Evolutionary conservation across 2,888 invertebrate species (phyloP).

Genomic region (Orthonevra nobilis): DNA sequence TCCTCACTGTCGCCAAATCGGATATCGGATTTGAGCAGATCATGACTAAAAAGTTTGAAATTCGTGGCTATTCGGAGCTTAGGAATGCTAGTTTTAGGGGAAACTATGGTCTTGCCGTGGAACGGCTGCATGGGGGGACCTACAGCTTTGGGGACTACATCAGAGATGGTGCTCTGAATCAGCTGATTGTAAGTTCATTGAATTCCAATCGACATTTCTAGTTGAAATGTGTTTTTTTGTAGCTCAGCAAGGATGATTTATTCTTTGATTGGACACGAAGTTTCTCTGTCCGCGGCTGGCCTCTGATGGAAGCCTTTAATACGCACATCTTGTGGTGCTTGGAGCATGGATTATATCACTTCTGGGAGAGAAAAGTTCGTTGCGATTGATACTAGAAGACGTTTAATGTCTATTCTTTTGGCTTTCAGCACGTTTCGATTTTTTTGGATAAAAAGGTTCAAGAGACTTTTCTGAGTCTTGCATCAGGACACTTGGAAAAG

Average conservation of each 20-base stretch:
- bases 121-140: conserved; percentile 75
- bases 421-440: too few species aligned
- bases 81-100: conserved; percentile 75
- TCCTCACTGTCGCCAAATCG: conserved; percentile 74
- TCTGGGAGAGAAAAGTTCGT: conserved; percentile 76
- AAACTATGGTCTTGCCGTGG: conserved; percentile 77
- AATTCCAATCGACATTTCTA: not conserved
- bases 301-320: conserved; percentile 76
- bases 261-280: conserved; percentile 78
- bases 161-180: conserved; percentile 73
- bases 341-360: conserved; percentile 76
- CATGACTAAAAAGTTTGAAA: conserved; percentile 74
- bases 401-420: not conserved
- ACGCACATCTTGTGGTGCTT: conserved; percentile 75
- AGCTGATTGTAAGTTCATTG: conserved; percentile 74
- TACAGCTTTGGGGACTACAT: conserved; percentile 76
- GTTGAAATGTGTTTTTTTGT: not conserved
- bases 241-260: conserved; percentile 77
- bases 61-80: conserved; percentile 74
- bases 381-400: too few species aligned
- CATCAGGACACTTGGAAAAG: conserved; percentile 73
- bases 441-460: conserved; percentile 75
- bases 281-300: conserved; percentile 77
- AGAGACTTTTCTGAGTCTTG: conserved; percentile 73
- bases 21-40: conserved; percentile 75